phyloP scores from a whole-genome alignment of 53 echinoderm and acorn worm species.

The Hippasteria phrygiana region DNA sequence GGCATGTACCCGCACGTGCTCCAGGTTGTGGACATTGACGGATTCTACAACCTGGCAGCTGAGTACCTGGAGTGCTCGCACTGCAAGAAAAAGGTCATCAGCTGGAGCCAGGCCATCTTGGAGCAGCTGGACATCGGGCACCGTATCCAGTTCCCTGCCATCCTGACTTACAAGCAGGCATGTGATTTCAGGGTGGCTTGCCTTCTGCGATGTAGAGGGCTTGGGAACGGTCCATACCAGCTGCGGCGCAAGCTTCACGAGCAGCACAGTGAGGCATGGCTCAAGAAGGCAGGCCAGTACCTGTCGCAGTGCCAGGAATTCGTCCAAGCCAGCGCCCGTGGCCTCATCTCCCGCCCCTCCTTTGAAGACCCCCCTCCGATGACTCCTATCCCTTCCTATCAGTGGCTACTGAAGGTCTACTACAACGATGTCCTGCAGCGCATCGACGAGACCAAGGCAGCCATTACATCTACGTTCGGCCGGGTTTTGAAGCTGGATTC shows the following conservation, averaged over 20 bases:
- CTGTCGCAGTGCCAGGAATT: slow-evolving; percentile 57
- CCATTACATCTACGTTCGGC: slow-evolving; percentile 79
- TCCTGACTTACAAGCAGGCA: slow-evolving; percentile 71
- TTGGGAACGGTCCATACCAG: slow-evolving; percentile 70
- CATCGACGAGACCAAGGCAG: slow-evolving; percentile 71
- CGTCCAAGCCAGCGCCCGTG: slow-evolving; percentile 43
- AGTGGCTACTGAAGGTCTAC: slow-evolving; percentile 78
- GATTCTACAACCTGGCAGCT: slow-evolving; percentile 74
- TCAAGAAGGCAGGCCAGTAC: slow-evolving; percentile 56
- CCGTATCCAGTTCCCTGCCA: slow-evolving; percentile 67
- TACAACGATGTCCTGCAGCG: slow-evolving; percentile 75
- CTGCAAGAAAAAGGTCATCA: slow-evolving; percentile 73
- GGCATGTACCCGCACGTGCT: slow-evolving; percentile 72
- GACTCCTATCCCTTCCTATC: slow-evolving; percentile 53
- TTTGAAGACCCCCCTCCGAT: slow-evolving; percentile 54
- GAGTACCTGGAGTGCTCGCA: slow-evolving; percentile 76
- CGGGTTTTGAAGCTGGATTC: slow-evolving; percentile 81
- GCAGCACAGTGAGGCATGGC: slow-evolving; percentile 70
- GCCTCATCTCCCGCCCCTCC: slow-evolving; percentile 30
- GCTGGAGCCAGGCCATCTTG: slow-evolving; percentile 73
- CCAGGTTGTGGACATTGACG: slow-evolving; percentile 74
- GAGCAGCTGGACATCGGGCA: slow-evolving; percentile 73
- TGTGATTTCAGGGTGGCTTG: slow-evolving; percentile 63
- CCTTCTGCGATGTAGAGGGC: slow-evolving; percentile 53
- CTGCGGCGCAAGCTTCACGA: slow-evolving; percentile 64